Conservation (phyloP, 1,140 invertebrate species). For the Tetramorium alpestre region DNA sequence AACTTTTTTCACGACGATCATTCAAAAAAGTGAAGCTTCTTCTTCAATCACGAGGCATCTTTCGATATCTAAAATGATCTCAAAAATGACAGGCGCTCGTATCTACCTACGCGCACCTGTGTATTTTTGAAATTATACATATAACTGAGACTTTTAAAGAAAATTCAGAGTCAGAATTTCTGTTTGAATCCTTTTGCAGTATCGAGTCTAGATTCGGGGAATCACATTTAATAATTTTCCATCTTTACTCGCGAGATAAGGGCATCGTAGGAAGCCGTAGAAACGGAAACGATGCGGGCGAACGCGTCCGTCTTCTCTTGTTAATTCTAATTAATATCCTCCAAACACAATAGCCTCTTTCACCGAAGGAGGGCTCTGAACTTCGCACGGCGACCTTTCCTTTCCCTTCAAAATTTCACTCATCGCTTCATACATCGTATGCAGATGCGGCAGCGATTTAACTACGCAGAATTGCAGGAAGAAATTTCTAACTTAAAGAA, state of each 20-base stretch:
- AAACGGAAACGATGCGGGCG: neutral
- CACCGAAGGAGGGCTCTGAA: slow-evolving; percentile 45
- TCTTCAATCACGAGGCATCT: slow-evolving; percentile 2
- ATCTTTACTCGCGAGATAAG: neutral
- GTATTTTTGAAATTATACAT: no score
- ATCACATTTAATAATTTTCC: slow-evolving; percentile 6
- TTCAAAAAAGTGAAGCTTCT: neutral
- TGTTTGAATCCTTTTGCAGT: neutral
- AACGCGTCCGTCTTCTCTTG: slow-evolving; percentile 11
- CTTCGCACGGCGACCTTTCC: slow-evolving; percentile 64
- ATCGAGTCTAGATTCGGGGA: neutral
- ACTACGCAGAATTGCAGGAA: neutral
- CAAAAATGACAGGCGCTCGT: no score
- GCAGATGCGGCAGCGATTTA: no score
- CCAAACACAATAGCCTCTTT: slow-evolving; percentile 54
- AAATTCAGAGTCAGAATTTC: neutral
- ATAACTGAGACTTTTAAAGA: neutral
- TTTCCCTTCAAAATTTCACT: slow-evolving; percentile 59
- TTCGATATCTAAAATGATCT: neutral
- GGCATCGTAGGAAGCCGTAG: neutral
- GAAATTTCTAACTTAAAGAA: neutral
- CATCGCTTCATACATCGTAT: neutral
- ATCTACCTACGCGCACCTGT: neutral
- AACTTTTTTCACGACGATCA: neutral
- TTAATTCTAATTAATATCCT: slow-evolving; percentile 68